Evolutionary conservation across 2,797 vertebrate genomes (phyloP), one percentile per base, ranked within the genome.

Genomic region (Syncerus caffer): DNA sequence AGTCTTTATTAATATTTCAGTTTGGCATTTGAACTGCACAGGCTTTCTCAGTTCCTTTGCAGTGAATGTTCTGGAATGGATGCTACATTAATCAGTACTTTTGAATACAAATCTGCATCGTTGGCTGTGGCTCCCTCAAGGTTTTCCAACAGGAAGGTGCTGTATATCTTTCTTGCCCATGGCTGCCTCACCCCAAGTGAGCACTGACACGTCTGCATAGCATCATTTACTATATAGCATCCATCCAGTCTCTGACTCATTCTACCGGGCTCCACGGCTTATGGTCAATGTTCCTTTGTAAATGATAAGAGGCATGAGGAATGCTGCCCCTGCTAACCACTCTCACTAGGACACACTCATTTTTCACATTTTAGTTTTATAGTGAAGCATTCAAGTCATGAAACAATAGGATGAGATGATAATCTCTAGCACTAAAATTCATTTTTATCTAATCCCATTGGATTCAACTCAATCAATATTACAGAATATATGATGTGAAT

Each of bases 1-100:
- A 64, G 47, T 92, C 62, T 86, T 67, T 51, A 34, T 53, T 89
- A 25, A 27, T 42, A 42, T 85, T 92, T 80, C 76, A 53, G 6
- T 31, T 90, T 79, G 85, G 42, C 84, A 60, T 47, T 91, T 51
- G 88, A 79, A 58, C 53, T 9, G 2, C 38, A 4, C 17, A 51
- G 71, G 57, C 50, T 86, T 90, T 90, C 42, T 38, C 9, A 0
- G 23, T 50, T 67, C 57, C 60, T 96, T 83, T 79, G 67, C 93
- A 87, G 58, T 58, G 53, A 90, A 21, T 3, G 2, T 38, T 23
- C 14, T 67, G 80, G 64, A 21, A 51, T 16, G 10, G n/a, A n/a
- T 64, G 57, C 31, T 13, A 13, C 42, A 7, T 93, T n/a, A 42
- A n/a, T 78, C 17, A 7, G 5, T 55, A 31, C 82, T 94, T 92